phyloP scores from a whole-genome alignment of 1,140 invertebrate species.

The Steinernema khuongi region DNA sequence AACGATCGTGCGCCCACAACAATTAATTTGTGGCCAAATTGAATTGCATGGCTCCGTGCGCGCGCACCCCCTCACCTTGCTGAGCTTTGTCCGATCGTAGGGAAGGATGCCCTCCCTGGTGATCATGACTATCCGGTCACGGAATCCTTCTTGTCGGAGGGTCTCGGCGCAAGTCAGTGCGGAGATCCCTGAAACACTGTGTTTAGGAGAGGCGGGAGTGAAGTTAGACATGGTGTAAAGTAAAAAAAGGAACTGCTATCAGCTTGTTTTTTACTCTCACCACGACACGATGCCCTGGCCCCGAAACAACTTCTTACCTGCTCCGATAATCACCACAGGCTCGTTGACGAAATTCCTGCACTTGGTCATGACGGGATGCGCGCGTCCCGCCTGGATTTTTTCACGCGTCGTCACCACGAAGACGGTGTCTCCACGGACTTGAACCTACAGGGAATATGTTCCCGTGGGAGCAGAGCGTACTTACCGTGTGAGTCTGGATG shows the following conservation, averaged over 20 bases:
- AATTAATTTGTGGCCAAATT: too few species aligned
- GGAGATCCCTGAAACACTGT: constrained; percentile 25
- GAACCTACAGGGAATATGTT: not conserved
- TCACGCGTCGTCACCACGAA: constrained; percentile 50
- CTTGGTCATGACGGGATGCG: constrained; percentile 42
- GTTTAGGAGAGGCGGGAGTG: too few species aligned
- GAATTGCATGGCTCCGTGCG: too few species aligned
- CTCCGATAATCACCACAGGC: constrained; percentile 58
- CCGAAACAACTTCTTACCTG: constrained; percentile 49
- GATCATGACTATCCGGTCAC: constrained; percentile 57
- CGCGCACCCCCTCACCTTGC: too few species aligned
- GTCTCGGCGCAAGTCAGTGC: constrained; percentile 59
- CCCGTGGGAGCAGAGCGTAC: constrained; percentile 47
- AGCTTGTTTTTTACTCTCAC: too few species aligned
- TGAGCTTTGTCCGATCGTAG: constrained; percentile 55
- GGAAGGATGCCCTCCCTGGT: constrained; percentile 58
- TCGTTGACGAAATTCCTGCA: constrained; percentile 38
- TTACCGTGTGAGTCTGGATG: constrained; percentile 73
- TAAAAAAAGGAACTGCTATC: too few species aligned
- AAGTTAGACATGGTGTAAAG: too few species aligned
- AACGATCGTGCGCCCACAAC: too few species aligned
- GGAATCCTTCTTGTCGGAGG: constrained; percentile 60
- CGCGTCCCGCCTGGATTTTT: constrained; percentile 41
- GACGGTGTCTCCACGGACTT: constrained; percentile 45
- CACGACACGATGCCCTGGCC: too few species aligned